Conservation (phyloP, 2,797 vertebrate species). For the Nannoperca australis region DNA sequence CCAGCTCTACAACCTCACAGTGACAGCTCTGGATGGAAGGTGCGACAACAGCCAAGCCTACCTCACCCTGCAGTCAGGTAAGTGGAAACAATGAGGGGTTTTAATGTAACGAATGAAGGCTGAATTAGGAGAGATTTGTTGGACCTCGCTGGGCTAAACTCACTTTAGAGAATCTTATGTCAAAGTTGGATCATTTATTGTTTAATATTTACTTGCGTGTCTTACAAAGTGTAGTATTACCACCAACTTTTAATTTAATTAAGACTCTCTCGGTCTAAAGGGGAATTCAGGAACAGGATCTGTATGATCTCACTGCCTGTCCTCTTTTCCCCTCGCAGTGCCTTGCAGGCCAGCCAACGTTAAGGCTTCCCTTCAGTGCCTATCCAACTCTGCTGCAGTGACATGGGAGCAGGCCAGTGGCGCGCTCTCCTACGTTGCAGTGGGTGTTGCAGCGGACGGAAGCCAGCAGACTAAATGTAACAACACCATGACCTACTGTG, state of each 20-base stretch:
- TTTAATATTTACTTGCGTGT: too few relatives aligned
- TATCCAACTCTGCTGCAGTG: slow-evolving; percentile 72
- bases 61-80: slow-evolving; percentile 81
- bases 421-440: slow-evolving; percentile 69
- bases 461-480: slow-evolving; percentile 66
- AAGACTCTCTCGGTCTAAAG: neutral
- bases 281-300: neutral
- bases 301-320: neutral
- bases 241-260: too few relatives aligned
- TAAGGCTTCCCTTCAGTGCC: slow-evolving; percentile 70
- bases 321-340: slow-evolving; percentile 62
- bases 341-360: slow-evolving; percentile 80
- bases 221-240: too few relatives aligned
- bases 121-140: neutral
- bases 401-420: slow-evolving; percentile 82
- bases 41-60: slow-evolving; percentile 76
- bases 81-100: neutral
- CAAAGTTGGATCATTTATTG: too few relatives aligned
- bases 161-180: too few relatives aligned
- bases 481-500: slow-evolving; percentile 73
- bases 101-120: neutral
- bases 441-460: slow-evolving; percentile 65
- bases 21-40: slow-evolving; percentile 76
- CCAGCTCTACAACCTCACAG: slow-evolving; percentile 83
- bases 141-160: neutral